Base-by-base conservation (phyloP, 2,113 vertebrate genomes). In the Solea solea region DNA sequence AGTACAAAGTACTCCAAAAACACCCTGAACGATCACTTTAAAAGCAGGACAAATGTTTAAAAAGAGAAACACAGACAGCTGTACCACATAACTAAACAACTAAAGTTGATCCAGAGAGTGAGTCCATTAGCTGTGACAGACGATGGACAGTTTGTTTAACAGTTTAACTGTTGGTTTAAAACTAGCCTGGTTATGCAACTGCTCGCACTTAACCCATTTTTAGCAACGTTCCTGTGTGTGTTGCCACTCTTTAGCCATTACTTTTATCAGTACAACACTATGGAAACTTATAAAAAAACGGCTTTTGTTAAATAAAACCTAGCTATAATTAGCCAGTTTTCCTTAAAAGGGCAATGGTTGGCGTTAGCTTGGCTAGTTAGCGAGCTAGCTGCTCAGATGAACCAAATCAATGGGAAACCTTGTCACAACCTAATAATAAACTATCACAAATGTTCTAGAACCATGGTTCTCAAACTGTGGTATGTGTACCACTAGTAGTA, bases 181-280 rank as follows among this genome's bases (percentile, higher is more conserved):
- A 12, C 45, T 48, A 48, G 45, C 45, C 45, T 48, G 45, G 45
- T 48, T 48, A 48, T 11, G 10, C 45, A 39, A 10, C 7, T 15
- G 8, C 21, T 45, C 46, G 12, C 42, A 42, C n/a, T 55, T 58
- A 21, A 40, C 66, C 44, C n/a, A 74, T 70, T 80, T 74, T 67
- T 57, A 70, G 28, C n/a, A 42, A 41, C 0, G 69, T 15, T 74
- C 39, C 50, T 5, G 1, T 52, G 13, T 52, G 13, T 28, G 10
- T 69, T 13, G 15, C 48, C n/a, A 12, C 42, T 63, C 63, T 73
- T 34, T 21, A 40, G 42, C 41, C 1, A 48, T 60, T 63, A 63
- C 40, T 11, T 55, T 42, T 10, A 15, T 11, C 7, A 52, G 27
- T 6, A 16, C 64, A 40, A 28, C 7, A 28, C 49, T 54, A 12